Conservation (phyloP, 2,113 vertebrate species). For the Gallinago media region DNA sequence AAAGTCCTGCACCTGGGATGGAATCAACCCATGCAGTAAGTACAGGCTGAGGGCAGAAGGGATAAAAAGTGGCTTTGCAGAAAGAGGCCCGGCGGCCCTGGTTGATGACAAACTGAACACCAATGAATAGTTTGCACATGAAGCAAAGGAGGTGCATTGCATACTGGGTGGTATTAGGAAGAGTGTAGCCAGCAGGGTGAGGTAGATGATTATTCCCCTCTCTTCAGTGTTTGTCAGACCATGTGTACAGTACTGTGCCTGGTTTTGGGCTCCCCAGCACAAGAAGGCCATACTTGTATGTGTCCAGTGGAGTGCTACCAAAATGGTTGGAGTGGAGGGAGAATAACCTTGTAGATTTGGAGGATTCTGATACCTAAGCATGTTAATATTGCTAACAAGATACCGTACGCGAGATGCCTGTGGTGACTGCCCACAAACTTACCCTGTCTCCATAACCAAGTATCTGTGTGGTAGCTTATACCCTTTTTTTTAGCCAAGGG, state of each 20-base stretch:
- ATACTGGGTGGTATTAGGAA: neutral
- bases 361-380: neutral
- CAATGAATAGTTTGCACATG: neutral
- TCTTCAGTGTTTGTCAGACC: neutral
- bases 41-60: neutral
- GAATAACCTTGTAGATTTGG: neutral
- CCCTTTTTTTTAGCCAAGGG: neutral
- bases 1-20: rapidly evolving
- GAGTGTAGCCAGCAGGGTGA: neutral
- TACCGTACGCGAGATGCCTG: neutral
- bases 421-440: neutral
- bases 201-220: neutral
- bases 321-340: neutral
- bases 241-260: rapidly evolving
- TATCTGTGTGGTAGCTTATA: neutral
- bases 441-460: neutral
- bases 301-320: neutral
- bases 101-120: neutral
- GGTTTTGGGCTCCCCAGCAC: neutral
- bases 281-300: neutral
- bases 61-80: neutral
- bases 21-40: neutral
- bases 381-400: neutral
- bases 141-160: neutral
- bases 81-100: neutral